These are phyloP conservation scores for Sinelater perroti DNA, from an alignment of 2,888 invertebrate species.

Conservation along the genomic window DNA sequence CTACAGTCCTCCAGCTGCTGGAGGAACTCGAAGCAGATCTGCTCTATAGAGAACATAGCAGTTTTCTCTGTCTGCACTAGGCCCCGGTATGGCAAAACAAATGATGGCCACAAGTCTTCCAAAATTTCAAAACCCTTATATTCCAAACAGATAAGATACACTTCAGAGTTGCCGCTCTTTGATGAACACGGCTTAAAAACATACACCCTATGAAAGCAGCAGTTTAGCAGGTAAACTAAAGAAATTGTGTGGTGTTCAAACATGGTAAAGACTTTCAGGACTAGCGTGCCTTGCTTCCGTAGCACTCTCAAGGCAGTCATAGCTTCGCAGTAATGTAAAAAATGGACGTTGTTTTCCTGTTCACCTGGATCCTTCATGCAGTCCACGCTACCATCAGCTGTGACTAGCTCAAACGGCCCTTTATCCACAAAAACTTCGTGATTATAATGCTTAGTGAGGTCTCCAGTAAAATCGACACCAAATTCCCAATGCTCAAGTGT, in stretches of 20 bases:
- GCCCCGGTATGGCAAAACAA: conserved; percentile 62
- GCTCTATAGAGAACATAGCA: conserved; percentile 69
- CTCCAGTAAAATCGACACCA: conserved; percentile 85
- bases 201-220: conserved; percentile 75
- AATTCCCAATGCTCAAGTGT: conserved; percentile 87
- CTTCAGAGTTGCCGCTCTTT: conserved; percentile 95
- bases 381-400: conserved; percentile 94
- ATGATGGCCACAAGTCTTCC: conserved; percentile 46
- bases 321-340: conserved; percentile 85
- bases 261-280: conserved; percentile 90
- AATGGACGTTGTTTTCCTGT: conserved; percentile 83
- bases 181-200: conserved; percentile 91
- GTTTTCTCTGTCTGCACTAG: conserved; percentile 51
- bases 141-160: conserved; percentile 80
- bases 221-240: conserved; percentile 80
- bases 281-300: conserved; percentile 75
- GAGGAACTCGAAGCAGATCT: conserved; percentile 71
- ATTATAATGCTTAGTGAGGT: conserved; percentile 78
- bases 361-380: conserved; percentile 86
- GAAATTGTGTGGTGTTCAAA: conserved; percentile 85
- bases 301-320: conserved; percentile 79
- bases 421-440: conserved; percentile 68
- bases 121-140: conserved; percentile 63
- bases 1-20: conserved; percentile 72
- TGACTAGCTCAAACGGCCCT: conserved; percentile 71